phyloP scores from a whole-genome alignment of 2,888 invertebrate species.

The Lithophane ornitopus region DNA sequence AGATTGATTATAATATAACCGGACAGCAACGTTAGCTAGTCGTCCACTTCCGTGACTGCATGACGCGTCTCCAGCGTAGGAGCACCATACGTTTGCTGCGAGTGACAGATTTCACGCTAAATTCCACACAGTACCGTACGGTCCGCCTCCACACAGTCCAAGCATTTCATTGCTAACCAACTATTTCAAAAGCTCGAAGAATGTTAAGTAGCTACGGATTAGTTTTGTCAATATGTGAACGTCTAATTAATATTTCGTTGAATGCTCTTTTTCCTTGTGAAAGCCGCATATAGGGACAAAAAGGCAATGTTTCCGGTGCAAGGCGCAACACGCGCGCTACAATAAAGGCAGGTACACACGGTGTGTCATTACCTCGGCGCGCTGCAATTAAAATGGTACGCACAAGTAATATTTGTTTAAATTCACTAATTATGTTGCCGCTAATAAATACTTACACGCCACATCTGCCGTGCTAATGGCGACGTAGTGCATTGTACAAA shows the following conservation, averaged over 20 bases:
- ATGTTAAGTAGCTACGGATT: constrained; percentile 65
- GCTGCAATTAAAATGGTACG: constrained; percentile 86
- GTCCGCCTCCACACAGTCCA: constrained; percentile 67
- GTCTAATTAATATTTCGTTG: constrained; percentile 55
- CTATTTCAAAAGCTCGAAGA: constrained; percentile 50
- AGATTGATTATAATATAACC: constrained; percentile 49
- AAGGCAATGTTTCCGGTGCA: constrained; percentile 72
- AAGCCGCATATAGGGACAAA: constrained; percentile 55
- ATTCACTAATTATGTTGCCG: constrained; percentile 87
- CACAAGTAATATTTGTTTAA: constrained; percentile 89
- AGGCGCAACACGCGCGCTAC: constrained; percentile 63
- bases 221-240: constrained; percentile 64
- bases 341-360: constrained; percentile 69
- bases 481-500: constrained; percentile 79
- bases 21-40: constrained; percentile 55
- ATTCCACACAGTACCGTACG: constrained; percentile 66
- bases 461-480: constrained; percentile 86
- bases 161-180: constrained; percentile 68
- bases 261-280: constrained; percentile 45
- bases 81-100: constrained; percentile 54
- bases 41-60: constrained; percentile 56
- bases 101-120: constrained; percentile 71
- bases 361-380: constrained; percentile 80
- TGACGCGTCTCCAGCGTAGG: constrained; percentile 65
- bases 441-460: constrained; percentile 88